Evolutionary conservation across 1,140 invertebrate species (phyloP).

Genomic region (honey bee (Apis mellifera)): DNA sequence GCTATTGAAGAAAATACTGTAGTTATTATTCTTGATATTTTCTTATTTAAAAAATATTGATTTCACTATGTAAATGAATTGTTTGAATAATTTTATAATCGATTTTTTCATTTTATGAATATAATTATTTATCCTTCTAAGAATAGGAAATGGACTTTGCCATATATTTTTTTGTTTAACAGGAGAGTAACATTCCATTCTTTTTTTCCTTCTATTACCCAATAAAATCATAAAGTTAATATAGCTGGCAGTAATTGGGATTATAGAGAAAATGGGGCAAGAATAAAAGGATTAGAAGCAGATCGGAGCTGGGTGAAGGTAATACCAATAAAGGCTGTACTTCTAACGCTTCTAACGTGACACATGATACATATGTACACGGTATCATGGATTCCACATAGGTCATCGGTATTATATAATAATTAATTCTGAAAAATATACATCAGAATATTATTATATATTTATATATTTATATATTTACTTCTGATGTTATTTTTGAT

Average conservation of each 20-base stretch:
- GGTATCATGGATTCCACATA: slow-evolving; percentile 14
- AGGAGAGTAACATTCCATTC: background rate
- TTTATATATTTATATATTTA: no score
- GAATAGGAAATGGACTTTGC: background rate
- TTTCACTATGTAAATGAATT: background rate
- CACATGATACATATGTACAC: slow-evolving; percentile 43
- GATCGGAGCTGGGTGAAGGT: slow-evolving; percentile 29
- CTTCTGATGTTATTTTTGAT: no score
- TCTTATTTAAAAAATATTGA: background rate
- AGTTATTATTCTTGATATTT: background rate
- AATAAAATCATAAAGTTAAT: background rate
- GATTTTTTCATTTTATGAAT: no score
- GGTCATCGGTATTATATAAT: slow-evolving; percentile 41
- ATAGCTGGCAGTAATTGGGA: slow-evolving; percentile 18
- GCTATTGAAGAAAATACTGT: background rate
- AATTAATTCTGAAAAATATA: slow-evolving; percentile 22
- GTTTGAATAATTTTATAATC: background rate
- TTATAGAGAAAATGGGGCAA: slow-evolving; percentile 40
- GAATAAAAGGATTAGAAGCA: slow-evolving; percentile 39
- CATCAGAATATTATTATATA: background rate
- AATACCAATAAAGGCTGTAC: slow-evolving; percentile 42
- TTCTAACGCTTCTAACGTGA: slow-evolving; percentile 61
- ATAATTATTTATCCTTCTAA: background rate
- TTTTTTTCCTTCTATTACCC: background rate
- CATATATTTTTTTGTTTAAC: background rate